Conservation (phyloP, 2,113 vertebrate species). For the Chamaetylas fuelleborni region DNA sequence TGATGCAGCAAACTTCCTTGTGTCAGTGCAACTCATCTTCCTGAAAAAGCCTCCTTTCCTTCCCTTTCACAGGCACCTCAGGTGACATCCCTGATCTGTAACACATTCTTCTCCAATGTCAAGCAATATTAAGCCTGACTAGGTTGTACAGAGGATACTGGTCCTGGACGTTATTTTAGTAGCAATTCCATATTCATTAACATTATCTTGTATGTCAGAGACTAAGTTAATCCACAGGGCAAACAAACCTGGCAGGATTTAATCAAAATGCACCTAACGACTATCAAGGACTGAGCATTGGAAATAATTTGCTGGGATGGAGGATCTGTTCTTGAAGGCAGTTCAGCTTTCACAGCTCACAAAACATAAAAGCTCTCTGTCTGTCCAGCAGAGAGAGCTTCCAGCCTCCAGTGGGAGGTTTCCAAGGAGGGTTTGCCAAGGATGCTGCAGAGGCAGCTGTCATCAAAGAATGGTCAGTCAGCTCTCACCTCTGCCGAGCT, state of each 20-base stretch:
- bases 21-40: not conserved
- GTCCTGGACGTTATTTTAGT: not conserved
- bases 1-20: not conserved
- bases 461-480: constrained; percentile 26
- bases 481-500: constrained; percentile 1
- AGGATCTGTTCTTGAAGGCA: not conserved
- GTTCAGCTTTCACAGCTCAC: not conserved
- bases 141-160: not conserved
- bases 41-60: not conserved
- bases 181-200: not conserved
- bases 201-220: not conserved
- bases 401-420: not conserved
- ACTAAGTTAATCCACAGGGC: not conserved
- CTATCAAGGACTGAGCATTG: not conserved
- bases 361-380: not conserved
- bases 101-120: not conserved
- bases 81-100: not conserved
- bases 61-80: not conserved
- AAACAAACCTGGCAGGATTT: not conserved
- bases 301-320: not conserved
- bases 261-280: not conserved
- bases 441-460: not conserved
- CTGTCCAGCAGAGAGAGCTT: not conserved
- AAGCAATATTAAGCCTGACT: not conserved
- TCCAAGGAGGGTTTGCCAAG: constrained; percentile 11